Conservation (phyloP, 2,113 vertebrate genomes). For the Verasper variegatus region DNA sequence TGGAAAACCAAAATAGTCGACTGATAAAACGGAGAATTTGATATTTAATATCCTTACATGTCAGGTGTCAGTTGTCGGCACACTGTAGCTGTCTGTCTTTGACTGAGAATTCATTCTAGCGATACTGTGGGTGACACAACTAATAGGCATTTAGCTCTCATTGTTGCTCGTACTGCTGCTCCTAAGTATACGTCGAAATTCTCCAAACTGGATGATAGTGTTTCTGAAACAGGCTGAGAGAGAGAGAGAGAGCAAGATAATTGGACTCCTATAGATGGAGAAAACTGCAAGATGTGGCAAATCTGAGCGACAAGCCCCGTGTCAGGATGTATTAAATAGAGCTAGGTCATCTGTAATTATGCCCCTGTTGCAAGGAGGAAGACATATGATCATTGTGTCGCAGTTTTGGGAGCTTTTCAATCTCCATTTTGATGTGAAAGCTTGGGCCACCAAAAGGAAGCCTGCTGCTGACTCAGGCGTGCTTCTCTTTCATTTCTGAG, state of each 20-base stretch:
- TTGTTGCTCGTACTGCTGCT: neutral
- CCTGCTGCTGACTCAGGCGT: constrained; percentile 57
- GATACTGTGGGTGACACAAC: constrained; percentile 23
- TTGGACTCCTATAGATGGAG: constrained; percentile 30
- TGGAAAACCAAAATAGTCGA: constrained; percentile 42
- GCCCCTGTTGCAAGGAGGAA: constrained; percentile 32
- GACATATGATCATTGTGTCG: constrained; percentile 48
- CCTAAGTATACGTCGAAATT: constrained; percentile 1
- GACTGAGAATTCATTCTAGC: constrained; percentile 28
- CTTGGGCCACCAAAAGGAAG: constrained; percentile 35
- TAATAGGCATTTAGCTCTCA: constrained; percentile 40
- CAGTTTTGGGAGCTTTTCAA: constrained; percentile 52
- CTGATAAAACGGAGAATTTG: constrained; percentile 27
- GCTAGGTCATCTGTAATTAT: constrained; percentile 52
- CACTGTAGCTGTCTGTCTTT: constrained; percentile 13
- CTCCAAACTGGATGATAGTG: constrained; percentile 11
- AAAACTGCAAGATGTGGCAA: constrained; percentile 36
- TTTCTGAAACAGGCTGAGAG: constrained; percentile 4
- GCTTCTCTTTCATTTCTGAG: constrained; percentile 44
- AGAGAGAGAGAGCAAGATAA: constrained; percentile 23
- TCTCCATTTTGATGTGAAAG: constrained; percentile 53
- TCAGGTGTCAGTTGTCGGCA: constrained; percentile 42
- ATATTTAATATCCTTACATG: constrained; percentile 46
- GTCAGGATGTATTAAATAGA: constrained; percentile 46
- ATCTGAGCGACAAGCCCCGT: constrained; percentile 30